Evolutionary conservation across 2,113 vertebrate species (phyloP), one percentile per base, ranked within the genome.

Genomic region (Albula goreensis): DNA sequence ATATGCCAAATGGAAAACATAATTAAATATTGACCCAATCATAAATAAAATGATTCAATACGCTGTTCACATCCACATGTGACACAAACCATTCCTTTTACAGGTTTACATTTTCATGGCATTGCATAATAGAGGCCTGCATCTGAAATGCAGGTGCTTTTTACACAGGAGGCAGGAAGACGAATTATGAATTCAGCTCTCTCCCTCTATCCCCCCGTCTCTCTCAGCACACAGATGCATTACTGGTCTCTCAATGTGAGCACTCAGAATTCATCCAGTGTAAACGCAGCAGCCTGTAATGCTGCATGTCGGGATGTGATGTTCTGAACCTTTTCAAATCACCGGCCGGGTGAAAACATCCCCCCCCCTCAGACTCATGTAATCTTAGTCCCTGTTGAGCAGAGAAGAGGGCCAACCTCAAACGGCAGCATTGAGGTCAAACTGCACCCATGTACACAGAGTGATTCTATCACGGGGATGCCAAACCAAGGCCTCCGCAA

Each of bases 91-190:
- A 81, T 63, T 88, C 82, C 90, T 83, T 85, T 83, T 88, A 84
- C 86, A 85, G 81, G 82, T 86, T 88, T 83, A 60, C 78, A 84
- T 87, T 87, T 87, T 83, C 86, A n/a, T 41, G 82, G 83, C 80
- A 88, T 91, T 91, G 88, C 85, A 84, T 88, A 91, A 91, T 87
- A 81, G 84, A 84, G 81, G 83, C 17, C 31, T 81, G 78, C 86
- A 79, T 56, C n/a, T 53, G 80, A 51, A 80, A 22, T 52, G 70
- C 25, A 25, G 51, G 25, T 57, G 19, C 82, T 84, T 82, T 87
- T 70, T 70, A 9, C 86, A 66, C 17, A 84, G 80, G 83, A 89
- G 22, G n/a, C 52, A 78, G n/a, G n/a, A 82, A 53, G 88, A 60
- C 89, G 84, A 74, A 88, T 89, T 87, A 89, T 48, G 83, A 74